Conservation (phyloP, 2,888 invertebrate species). For the Neoitamus cyanurus region DNA sequence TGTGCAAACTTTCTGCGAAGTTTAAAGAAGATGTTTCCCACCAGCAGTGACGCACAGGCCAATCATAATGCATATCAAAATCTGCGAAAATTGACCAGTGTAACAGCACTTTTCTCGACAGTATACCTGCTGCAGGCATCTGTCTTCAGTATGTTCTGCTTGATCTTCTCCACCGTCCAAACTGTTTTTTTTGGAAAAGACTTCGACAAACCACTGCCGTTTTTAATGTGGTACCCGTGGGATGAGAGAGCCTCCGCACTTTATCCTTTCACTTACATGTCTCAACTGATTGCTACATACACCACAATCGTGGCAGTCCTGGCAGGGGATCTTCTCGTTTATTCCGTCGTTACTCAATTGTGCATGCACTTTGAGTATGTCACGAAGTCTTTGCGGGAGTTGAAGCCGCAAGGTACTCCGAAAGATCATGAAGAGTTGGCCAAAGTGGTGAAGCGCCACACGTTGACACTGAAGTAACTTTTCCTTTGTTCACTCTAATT, state of each 20-base stretch:
- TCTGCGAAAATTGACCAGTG: slow-evolving; percentile 54
- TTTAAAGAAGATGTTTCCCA: slow-evolving; percentile 58
- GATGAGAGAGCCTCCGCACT: slow-evolving; percentile 51
- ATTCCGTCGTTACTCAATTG: slow-evolving; percentile 59
- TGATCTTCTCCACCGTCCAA: slow-evolving; percentile 42
- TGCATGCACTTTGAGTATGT: slow-evolving; percentile 62
- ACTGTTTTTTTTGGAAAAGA: slow-evolving; percentile 34
- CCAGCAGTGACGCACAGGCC: slow-evolving; percentile 54
- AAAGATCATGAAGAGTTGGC: slow-evolving; percentile 55
- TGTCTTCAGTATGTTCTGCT: slow-evolving; percentile 59
- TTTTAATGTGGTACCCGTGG: slow-evolving; percentile 53
- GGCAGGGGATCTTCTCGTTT: slow-evolving; percentile 60
- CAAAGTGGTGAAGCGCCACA: slow-evolving; percentile 57
- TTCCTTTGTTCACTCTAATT: background rate
- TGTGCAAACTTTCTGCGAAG: slow-evolving; percentile 56
- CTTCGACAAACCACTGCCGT: slow-evolving; percentile 47
- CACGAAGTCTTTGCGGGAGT: slow-evolving; percentile 53
- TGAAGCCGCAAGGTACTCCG: slow-evolving; percentile 51
- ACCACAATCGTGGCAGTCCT: slow-evolving; percentile 58
- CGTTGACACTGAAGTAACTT: slow-evolving; percentile 55
- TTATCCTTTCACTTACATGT: slow-evolving; percentile 57
- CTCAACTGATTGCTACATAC: slow-evolving; percentile 58
- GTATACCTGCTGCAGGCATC: slow-evolving; percentile 58
- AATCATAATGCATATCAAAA: slow-evolving; percentile 49
- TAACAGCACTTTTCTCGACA: slow-evolving; percentile 56